A percentile compares a stretch with the other conserved stretches of the same genome.
These are phyloP conservation scores for Galerucella pusilla DNA, from an alignment of 2,888 invertebrate genomes.

Conservation along the genomic window DNA sequence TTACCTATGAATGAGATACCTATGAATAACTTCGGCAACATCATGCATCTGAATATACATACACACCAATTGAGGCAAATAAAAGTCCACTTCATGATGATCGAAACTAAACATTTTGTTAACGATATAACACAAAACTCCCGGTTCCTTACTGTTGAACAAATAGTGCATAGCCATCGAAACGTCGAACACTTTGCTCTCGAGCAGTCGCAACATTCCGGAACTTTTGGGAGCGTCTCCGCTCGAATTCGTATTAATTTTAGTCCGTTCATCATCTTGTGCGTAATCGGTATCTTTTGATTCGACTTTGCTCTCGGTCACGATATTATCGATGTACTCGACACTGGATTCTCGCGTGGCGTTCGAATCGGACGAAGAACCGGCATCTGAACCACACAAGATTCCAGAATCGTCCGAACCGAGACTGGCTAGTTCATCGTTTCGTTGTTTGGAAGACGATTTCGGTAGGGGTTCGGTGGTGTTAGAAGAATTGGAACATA, in stretches of 20 bases:
- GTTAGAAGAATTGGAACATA: conserved; percentile 47
- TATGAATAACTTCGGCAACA: conserved; percentile 92
- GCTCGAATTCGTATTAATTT: conserved; percentile 14
- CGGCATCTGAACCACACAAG: conserved; percentile 71
- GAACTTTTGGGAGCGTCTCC: conserved; percentile 62
- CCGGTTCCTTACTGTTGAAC: conserved; percentile 97
- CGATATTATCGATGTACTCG: conserved; percentile 65
- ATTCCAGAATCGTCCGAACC: conserved; percentile 88
- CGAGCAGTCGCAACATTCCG: conserved; percentile 89
- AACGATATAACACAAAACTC: conserved; percentile 96
- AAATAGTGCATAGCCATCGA: conserved; percentile 98
- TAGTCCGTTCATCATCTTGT: conserved; percentile 60
- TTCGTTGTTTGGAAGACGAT: conserved; percentile 65
- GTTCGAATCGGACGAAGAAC: conserved; percentile 63
- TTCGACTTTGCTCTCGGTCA: conserved; percentile 55
- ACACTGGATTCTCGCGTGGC: conserved; percentile 68
- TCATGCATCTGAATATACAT: conserved; percentile 99
- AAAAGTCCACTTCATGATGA: conserved; percentile 93
- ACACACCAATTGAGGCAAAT: conserved; percentile 96
- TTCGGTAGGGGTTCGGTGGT: conserved; percentile 31
- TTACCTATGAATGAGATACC: conserved; percentile 83
- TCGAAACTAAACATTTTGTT: conserved; percentile 97
- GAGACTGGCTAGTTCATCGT: conserved; percentile 71
- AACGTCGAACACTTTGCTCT: conserved; percentile 98
- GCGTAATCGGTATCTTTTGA: conserved; percentile 44